Evolutionary conservation across 2,113 vertebrate genomes (phyloP).

Genomic region (Thinocorus orbignyianus): DNA sequence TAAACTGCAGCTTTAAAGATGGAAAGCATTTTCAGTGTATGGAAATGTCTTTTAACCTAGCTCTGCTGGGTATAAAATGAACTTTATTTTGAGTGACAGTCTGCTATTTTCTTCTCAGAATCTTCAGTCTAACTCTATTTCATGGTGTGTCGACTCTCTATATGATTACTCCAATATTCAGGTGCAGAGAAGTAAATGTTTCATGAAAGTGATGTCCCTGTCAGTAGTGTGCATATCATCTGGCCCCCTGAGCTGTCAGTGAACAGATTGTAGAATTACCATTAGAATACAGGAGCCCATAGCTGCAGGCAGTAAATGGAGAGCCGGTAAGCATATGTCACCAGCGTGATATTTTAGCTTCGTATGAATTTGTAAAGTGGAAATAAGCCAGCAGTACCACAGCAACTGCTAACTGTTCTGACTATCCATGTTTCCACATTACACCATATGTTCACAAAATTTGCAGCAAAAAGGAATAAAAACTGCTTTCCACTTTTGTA

Average conservation of each 20-base stretch:
- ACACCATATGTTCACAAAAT: conserved; percentile 72
- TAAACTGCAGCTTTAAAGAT: neutral
- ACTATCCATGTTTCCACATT: conserved; percentile 67
- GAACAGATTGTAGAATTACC: conserved; percentile 90
- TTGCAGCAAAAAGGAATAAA: conserved; percentile 59
- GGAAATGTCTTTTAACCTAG: conserved; percentile 52
- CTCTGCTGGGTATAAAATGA: conserved; percentile 71
- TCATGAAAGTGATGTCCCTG: conserved; percentile 92
- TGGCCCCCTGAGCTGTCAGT: conserved; percentile 81
- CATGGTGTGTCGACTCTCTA: conserved; percentile 82
- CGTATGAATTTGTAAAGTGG: conserved; percentile 83
- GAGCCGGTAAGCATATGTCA: conserved; percentile 85
- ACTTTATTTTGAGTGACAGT: conserved; percentile 84
- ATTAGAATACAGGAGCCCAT: conserved; percentile 80
- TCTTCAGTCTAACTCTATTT: conserved; percentile 85
- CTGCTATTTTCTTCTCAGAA: conserved; percentile 79
- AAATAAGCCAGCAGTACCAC: conserved; percentile 78
- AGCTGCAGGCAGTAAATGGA: conserved; percentile 81
- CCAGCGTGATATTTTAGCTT: conserved; percentile 78
- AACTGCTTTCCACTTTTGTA: neutral
- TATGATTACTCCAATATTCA: conserved; percentile 86
- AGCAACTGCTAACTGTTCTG: conserved; percentile 77
- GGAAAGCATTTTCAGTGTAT: conserved; percentile 39
- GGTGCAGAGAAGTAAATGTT: conserved; percentile 89
- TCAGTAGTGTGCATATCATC: conserved; percentile 82